phyloP scores from a whole-genome alignment of 30 jellyfish, hydroid and myxozoan species.

The Turritopsis dohrnii region DNA sequence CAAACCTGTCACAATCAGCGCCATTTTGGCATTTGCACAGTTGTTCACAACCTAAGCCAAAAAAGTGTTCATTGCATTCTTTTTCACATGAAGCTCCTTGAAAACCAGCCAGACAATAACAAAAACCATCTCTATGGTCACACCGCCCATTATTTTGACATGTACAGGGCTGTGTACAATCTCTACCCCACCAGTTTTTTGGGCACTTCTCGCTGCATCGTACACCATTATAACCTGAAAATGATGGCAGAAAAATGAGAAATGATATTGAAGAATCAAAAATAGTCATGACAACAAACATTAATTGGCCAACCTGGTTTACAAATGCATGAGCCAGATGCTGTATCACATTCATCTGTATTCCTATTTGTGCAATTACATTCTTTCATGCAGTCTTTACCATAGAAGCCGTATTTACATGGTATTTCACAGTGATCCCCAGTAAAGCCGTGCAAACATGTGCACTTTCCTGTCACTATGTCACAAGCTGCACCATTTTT shows the following conservation, averaged over 20 bases:
- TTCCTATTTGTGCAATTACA: slow-evolving; percentile 37
- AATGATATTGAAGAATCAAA: neutral
- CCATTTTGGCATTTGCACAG: slow-evolving; percentile 64
- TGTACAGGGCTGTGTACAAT: slow-evolving; percentile 49
- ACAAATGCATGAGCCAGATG: slow-evolving; percentile 70
- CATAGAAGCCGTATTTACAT: slow-evolving; percentile 58
- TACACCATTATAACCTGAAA: slow-evolving; percentile 27
- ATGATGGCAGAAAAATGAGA: neutral
- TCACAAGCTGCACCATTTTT: slow-evolving; percentile 68
- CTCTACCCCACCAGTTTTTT: slow-evolving; percentile 68
- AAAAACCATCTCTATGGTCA: slow-evolving; percentile 81
- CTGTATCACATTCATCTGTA: slow-evolving; percentile 48
- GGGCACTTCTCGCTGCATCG: slow-evolving; percentile 20
- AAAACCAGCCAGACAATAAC: slow-evolving; percentile 82
- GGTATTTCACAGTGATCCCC: slow-evolving; percentile 57
- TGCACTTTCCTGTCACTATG: slow-evolving; percentile 74
- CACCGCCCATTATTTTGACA: slow-evolving; percentile 67
- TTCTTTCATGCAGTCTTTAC: slow-evolving; percentile 36
- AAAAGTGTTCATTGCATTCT: slow-evolving; percentile 43
- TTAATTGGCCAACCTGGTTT: slow-evolving; percentile 60
- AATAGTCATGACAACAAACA: slow-evolving; percentile 46
- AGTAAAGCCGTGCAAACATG: slow-evolving; percentile 64
- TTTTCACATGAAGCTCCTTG: slow-evolving; percentile 67
- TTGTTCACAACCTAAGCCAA: slow-evolving; percentile 68
- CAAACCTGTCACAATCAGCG: slow-evolving; percentile 65